These are phyloP conservation scores for Plagodis pulveraria DNA, from an alignment of 2,888 invertebrate species.

Conservation along the genomic window DNA sequence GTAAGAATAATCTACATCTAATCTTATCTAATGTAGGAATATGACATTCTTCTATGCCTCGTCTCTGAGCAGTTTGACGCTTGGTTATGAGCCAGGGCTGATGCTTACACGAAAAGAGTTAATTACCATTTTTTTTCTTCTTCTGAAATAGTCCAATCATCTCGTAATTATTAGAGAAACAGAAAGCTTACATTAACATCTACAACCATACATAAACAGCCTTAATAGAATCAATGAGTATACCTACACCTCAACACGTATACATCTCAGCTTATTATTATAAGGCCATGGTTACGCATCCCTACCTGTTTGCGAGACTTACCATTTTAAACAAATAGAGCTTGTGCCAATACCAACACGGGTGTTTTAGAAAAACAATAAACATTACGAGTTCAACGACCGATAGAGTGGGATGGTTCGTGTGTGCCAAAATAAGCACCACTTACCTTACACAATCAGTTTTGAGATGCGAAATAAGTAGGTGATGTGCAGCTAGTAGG, in stretches of 20 bases:
- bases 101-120: no score
- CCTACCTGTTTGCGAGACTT: conserved; percentile 70
- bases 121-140: no score
- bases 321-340: conserved; percentile 78
- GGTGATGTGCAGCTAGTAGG: no score
- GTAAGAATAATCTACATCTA: no score
- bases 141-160: conserved; percentile 7
- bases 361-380: conserved; percentile 78
- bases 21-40: no score
- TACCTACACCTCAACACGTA: conserved; percentile 12
- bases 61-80: no score
- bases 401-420: conserved; percentile 63
- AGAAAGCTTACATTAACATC: neutral
- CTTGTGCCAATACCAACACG: conserved; percentile 79
- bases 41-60: no score
- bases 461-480: conserved; percentile 38
- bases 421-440: conserved; percentile 80
- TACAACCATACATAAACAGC: conserved; percentile 1
- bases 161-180: neutral
- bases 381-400: conserved; percentile 73
- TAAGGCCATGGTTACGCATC: conserved; percentile 64
- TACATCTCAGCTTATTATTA: conserved; percentile 40
- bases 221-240: conserved; percentile 26
- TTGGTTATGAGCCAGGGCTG: no score
- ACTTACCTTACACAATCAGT: conserved; percentile 65